Percentiles rank a stretch among this genome's conserved stretches.
Evolutionary conservation across 2,797 vertebrate species (phyloP).

Genomic region (Chiloscyllium punctatum): DNA sequence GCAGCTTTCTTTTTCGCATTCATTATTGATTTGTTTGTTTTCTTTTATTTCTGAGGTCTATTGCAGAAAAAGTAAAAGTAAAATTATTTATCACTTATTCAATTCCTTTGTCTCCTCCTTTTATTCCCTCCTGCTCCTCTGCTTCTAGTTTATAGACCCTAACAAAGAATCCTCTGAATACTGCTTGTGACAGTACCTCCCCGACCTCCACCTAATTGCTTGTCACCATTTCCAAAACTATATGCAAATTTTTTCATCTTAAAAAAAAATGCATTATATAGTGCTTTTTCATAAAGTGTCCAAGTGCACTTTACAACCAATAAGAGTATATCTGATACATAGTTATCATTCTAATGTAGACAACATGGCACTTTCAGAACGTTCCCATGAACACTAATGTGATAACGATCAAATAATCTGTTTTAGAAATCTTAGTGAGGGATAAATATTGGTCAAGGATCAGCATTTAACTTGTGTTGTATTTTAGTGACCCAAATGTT

Average conservation of each 20-base stretch:
- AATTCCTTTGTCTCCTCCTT: background rate
- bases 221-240: background rate
- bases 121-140: background rate
- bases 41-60: background rate
- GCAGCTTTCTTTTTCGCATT: background rate
- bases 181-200: background rate
- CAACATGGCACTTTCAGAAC: background rate
- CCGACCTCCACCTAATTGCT: background rate
- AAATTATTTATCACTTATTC: background rate
- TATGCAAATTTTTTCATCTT: background rate
- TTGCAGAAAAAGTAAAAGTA: background rate
- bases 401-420: background rate
- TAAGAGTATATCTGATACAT: too few relatives aligned
- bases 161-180: background rate
- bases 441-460: background rate
- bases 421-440: background rate
- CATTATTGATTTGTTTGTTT: background rate
- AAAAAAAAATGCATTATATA: background rate
- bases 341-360: background rate
- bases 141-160: background rate
- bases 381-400: background rate
- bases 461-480: background rate
- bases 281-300: background rate
- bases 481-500: background rate
- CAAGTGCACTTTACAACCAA: background rate